phyloP scores from a whole-genome alignment of 2,797 vertebrate genomes.

The Takifugu ocellatus region DNA sequence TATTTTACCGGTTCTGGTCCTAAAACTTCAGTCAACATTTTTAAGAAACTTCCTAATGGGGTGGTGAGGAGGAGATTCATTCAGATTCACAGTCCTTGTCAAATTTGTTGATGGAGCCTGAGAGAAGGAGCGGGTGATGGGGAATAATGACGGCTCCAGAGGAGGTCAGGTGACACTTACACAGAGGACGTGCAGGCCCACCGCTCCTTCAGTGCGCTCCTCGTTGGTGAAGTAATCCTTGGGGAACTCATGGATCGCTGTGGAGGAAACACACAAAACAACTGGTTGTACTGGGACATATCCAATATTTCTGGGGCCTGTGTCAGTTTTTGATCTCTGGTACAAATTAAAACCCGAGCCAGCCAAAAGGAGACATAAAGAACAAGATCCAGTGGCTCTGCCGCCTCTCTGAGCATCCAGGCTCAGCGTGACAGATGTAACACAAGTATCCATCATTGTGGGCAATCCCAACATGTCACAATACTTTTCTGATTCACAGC shows the following conservation, averaged over 20 bases:
- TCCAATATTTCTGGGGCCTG: too few relatives aligned
- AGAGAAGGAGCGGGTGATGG: too few relatives aligned
- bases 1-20: too few relatives aligned
- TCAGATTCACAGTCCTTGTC: too few relatives aligned
- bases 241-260: constrained; percentile 95
- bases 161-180: constrained; percentile 78
- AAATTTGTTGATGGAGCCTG: too few relatives aligned
- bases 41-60: too few relatives aligned
- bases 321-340: too few relatives aligned
- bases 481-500: constrained; percentile 20
- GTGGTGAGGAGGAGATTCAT: too few relatives aligned
- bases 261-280: constrained; percentile 18
- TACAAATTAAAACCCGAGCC: not conserved
- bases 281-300: not conserved
- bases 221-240: constrained; percentile 89
- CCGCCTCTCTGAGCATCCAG: constrained; percentile 1
- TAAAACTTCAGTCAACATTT: too few relatives aligned
- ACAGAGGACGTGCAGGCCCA: constrained; percentile 88
- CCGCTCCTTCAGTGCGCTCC: constrained; percentile 85
- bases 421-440: constrained; percentile 1
- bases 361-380: not conserved
- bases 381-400: not conserved
- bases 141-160: not conserved
- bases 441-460: constrained; percentile 5
- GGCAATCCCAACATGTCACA: constrained; percentile 25